Conservation (phyloP, 2,797 vertebrate species). For the Poecilia picta region DNA sequence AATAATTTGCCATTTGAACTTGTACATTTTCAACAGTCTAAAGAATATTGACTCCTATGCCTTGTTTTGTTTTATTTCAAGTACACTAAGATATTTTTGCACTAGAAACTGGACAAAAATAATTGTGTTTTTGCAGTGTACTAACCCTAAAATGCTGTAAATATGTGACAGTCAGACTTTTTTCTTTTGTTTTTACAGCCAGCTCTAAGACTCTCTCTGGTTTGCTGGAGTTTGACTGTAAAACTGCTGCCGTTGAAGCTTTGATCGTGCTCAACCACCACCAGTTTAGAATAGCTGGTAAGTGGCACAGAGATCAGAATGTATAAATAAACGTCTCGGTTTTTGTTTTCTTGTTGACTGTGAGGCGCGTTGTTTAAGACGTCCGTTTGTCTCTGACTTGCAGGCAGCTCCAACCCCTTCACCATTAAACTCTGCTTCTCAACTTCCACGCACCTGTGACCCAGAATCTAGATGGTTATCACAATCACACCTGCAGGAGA, state of each 20-base stretch:
- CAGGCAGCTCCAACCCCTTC: constrained; percentile 81
- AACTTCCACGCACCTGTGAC: constrained; percentile 87
- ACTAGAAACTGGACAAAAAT: too few relatives aligned
- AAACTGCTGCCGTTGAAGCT: constrained; percentile 91
- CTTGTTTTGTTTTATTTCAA: too few relatives aligned
- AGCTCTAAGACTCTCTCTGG: constrained; percentile 93
- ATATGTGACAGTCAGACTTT: neutral
- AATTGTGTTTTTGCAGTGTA: neutral
- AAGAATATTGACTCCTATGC: too few relatives aligned
- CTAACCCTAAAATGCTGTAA: neutral
- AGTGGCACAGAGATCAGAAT: constrained; percentile 40
- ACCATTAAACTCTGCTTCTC: constrained; percentile 93
- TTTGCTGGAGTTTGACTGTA: constrained; percentile 91
- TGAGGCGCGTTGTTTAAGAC: neutral
- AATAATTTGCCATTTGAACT: too few relatives aligned
- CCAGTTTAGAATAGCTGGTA: constrained; percentile 94
- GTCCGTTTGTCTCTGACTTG: constrained; percentile 7
- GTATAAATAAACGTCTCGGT: neutral
- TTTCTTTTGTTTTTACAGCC: constrained; percentile 68
- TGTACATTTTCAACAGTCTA: too few relatives aligned
- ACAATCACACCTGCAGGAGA: neutral
- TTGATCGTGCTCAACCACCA: constrained; percentile 95
- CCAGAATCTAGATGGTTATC: constrained; percentile 22
- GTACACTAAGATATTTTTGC: too few relatives aligned
- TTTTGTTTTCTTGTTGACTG: neutral